Evolutionary conservation across 2,797 vertebrate species (phyloP).

Genomic region (Chrosomus eos): DNA sequence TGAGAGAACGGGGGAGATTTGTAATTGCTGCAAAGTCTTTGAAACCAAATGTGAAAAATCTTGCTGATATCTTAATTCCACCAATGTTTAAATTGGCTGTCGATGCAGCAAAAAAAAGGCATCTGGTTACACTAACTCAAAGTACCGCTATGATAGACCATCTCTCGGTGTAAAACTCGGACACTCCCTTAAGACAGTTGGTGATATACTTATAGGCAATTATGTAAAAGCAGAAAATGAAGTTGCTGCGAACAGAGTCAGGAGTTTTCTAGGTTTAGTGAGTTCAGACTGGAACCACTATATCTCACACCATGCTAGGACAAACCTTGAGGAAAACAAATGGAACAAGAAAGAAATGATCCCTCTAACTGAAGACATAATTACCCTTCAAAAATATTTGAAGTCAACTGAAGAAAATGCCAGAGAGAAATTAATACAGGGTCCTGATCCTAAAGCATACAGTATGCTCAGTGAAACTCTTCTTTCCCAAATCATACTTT

Average conservation of each 20-base stretch:
- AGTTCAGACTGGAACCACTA: not conserved
- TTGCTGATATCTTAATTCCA: not conserved
- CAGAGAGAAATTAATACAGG: too few species aligned
- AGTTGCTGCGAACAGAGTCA: not conserved
- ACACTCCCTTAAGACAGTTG: not conserved
- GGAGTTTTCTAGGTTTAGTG: not conserved
- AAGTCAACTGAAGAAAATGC: too few species aligned
- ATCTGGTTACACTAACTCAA: not conserved
- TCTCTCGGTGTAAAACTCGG: not conserved
- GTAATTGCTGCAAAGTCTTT: not conserved
- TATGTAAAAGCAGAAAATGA: not conserved
- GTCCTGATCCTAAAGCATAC: too few species aligned
- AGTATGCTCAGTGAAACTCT: too few species aligned
- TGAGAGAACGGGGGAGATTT: not conserved
- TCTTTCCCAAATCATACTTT: too few species aligned
- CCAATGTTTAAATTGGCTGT: not conserved
- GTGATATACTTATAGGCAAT: not conserved
- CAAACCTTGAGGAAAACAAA: not conserved
- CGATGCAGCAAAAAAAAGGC: not conserved
- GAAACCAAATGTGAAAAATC: not conserved
- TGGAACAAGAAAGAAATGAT: not conserved
- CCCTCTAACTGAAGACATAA: too few species aligned
- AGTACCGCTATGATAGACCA: not conserved
- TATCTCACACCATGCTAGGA: not conserved
- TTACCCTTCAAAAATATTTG: too few species aligned